Base-by-base conservation (phyloP, 2,888 invertebrate species). In the Drosophila anomalata region DNA sequence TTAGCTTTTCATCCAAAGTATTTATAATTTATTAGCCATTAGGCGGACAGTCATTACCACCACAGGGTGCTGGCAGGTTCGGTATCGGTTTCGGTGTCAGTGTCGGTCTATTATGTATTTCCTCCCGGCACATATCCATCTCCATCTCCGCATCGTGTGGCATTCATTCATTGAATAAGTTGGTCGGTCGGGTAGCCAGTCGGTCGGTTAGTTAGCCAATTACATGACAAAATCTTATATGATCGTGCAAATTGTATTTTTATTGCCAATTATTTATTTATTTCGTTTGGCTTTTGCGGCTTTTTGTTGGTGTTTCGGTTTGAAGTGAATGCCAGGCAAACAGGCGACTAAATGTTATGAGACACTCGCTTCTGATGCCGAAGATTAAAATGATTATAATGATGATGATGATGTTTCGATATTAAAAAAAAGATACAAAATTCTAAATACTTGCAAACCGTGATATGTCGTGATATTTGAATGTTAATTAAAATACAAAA, bases 161-260 rank as follows among this genome's bases (percentile, higher is more conserved):
- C 51, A 63, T 39, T 66, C 66, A 56, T 47, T 63, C 75, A 55
- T 42, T 70, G 58, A 17, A 46, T 65, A 14, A 14, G 14, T 14
- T 1, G 17, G 17, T 17, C 17, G 17, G 17, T 17, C 44, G 11
- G 42, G 31, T 33, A 9, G 22, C 24, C 66, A 52, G 14, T 67
- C 61, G 68, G 66, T 80, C 71, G 76, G 81, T 67, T 71, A 65
- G 65, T 65, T 63, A 76, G 78, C 80, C 78, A 82, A 79, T 79
- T 73, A 86, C 78, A 80, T 42, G 73, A 74, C 82, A 82, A 73
- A 84, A 78, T 73, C 79, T 73, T 79, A 82, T 86, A 84, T 79
- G 87, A 84, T 84, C 83, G 87, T 85, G 87, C 87, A 84, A 84
- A 84, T 84, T 84, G 87, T 81, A 81, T 84, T 84, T 84, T 81